A percentile compares a stretch with the other conserved stretches of the same genome.
These are phyloP conservation scores for Halcyon badia DNA, from an alignment of 2,797 vertebrate genomes.

Conservation along the genomic window DNA sequence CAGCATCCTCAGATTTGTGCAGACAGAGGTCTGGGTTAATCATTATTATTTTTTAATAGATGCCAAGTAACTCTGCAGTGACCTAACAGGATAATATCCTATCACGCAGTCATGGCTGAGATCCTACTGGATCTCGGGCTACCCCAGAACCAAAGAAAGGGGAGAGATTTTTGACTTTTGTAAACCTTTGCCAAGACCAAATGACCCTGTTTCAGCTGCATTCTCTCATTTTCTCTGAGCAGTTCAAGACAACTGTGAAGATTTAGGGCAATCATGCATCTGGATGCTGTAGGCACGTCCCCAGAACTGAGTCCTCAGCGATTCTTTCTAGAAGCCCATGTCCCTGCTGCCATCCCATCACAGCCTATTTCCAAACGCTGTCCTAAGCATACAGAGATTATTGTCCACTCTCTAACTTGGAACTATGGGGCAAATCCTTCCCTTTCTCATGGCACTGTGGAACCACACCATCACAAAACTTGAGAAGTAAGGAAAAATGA, in stretches of 20 bases:
- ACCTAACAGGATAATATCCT: background rate
- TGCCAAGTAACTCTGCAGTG: background rate
- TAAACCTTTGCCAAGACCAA: background rate
- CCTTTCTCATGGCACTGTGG: background rate
- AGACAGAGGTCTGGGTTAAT: background rate
- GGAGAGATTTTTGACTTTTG: background rate
- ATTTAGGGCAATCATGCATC: background rate
- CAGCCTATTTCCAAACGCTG: background rate
- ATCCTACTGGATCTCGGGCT: fast-evolving
- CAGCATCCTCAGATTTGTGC: background rate
- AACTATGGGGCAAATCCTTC: background rate
- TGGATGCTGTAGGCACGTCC: background rate
- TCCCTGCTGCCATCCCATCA: background rate
- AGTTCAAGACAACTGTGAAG: background rate
- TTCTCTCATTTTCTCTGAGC: background rate
- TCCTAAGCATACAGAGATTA: background rate
- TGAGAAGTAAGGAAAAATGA: background rate
- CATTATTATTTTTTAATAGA: background rate
- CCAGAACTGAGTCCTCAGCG: background rate
- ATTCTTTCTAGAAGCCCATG: background rate
- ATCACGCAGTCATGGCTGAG: background rate
- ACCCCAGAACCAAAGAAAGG: background rate
- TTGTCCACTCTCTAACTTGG: fast-evolving
- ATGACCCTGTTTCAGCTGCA: background rate
- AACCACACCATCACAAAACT: background rate